Percentiles rank a stretch among this genome's conserved stretches.
These are phyloP conservation scores for Rousettus leschenaultii DNA, from an alignment of 2,113 vertebrate genomes.

Conservation along the genomic window DNA sequence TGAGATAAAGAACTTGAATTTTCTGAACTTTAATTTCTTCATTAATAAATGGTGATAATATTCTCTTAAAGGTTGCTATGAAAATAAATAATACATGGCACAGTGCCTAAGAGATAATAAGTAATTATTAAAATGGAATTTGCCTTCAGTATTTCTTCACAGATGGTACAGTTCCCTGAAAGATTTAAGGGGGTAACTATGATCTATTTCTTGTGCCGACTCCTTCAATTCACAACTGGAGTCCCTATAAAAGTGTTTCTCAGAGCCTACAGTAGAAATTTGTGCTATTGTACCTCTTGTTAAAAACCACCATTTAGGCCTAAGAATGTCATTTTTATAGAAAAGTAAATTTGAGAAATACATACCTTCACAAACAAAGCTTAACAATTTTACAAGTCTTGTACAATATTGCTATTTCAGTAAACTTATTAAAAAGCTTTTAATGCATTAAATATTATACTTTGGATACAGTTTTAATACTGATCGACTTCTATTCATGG, in stretches of 20 bases:
- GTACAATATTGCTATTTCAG: background rate
- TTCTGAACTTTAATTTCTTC: background rate
- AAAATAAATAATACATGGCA: background rate
- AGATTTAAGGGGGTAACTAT: background rate
- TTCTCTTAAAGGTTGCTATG: background rate
- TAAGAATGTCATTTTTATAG: background rate
- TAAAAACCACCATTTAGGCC: background rate
- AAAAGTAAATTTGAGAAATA: background rate
- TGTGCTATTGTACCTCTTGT: background rate
- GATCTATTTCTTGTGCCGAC: background rate
- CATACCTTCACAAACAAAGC: background rate
- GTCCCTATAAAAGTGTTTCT: background rate
- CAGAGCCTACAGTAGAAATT: background rate
- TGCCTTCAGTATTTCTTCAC: background rate
- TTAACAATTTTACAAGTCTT: background rate
- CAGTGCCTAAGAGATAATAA: background rate
- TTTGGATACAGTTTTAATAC: slow-evolving; percentile 18
- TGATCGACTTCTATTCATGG: background rate
- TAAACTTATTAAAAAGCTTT: slow-evolving; percentile 38
- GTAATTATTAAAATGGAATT: background rate
- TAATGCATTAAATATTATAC: background rate
- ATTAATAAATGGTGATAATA: background rate
- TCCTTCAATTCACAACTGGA: background rate
- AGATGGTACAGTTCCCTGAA: background rate
- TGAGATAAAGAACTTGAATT: background rate